Evolutionary conservation across 2,888 invertebrate genomes (phyloP), one percentile per base, ranked within the genome.

Genomic region (Cabera pusaria): DNA sequence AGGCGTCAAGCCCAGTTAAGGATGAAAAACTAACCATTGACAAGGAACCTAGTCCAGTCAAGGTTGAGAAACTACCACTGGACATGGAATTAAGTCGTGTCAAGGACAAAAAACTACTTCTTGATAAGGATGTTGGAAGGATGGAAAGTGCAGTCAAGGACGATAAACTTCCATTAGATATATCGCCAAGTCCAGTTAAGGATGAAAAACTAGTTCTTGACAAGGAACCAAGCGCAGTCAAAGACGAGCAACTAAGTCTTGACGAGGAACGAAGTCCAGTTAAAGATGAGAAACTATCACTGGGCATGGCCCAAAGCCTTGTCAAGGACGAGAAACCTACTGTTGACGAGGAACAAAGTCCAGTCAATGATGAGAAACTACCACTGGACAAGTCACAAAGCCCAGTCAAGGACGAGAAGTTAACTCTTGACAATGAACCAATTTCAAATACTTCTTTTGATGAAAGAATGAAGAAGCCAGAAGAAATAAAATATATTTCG

Each of bases 331-430:
- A 31, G 9, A 6, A 21, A 4, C 3, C 3, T 3, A 2, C 2
- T 3, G 39, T 7, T 8, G 31, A 45, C 2, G 50, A 51, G 5
- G 45, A 21, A 2, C 34, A 36, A 0, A 52, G 38, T 18, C 46
- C 45, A 1, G 11, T 27, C 0, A 25, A 39, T 9, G 42, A 35
- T 0, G 39, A 43, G 0, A 49, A 35, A 8, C 29, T 20, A 1
- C 18, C 23, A 1, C 10, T n/a, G 0, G 27, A 26, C 4, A 25
- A 8, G 6, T 12, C 11, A 20, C 18, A 12, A 6, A 40, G 34
- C 8, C 22, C 9, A 27, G 12, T 22, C 8, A 17, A 33, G 14
- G 16, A 28, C 1, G 39, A 44, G 1, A 37, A 42, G 11, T 19
- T 6, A 3, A 18, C 22, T 1, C 19, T 28, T 2, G 22, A 29